Base-by-base conservation (phyloP, 2,113 vertebrate species). In the Chaetodon trifascialis region DNA sequence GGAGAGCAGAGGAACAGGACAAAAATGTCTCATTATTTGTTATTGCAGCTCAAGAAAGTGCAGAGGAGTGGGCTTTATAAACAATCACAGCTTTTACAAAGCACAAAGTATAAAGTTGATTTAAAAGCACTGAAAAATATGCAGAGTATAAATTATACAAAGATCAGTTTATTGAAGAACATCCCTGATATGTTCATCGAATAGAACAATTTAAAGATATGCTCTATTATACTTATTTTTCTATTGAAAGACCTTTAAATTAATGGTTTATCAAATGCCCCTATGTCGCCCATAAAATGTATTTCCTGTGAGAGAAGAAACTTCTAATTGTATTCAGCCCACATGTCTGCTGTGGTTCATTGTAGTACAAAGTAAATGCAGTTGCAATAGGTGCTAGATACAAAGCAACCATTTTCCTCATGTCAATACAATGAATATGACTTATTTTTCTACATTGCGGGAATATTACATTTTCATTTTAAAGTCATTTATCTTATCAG, bases 211-310 rank as follows among this genome's bases (percentile, higher is more conserved):
- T 82, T 42, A 60, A 75, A 38, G 75, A 76, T 80, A 51, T 58
- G 84, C 73, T 30, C 30, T 90, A 84, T 76, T 72, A 82, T 77
- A 84, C 19, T 87, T 93, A 93, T 93, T 93, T 94, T 93, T 93
- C 25, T 93, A 94, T 67, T 3, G 42, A 82, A 77, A 83, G 9
- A 25, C 59, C 40, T 82, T 88, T 83, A 67, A 72, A 82, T 56
- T 46, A 69, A 69, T 78, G 79, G 40, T 81, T 44, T 38, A 71
- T 74, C 9, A 69, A 69, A 81, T 56, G 0, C 60, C 64, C 55
- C 75, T 83, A 72, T 73, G 49, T 69, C 84, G 34, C 56, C 82
- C 73, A 78, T 46, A 16, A 79, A 76, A 70, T 85, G 23, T 64
- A 71, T 76, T 71, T 68, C 66, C 62, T 80, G n/a, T 64, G 38